These are phyloP conservation scores for Fragum whitleyi DNA, from an alignment of 2,888 invertebrate genomes.

Conservation along the genomic window DNA sequence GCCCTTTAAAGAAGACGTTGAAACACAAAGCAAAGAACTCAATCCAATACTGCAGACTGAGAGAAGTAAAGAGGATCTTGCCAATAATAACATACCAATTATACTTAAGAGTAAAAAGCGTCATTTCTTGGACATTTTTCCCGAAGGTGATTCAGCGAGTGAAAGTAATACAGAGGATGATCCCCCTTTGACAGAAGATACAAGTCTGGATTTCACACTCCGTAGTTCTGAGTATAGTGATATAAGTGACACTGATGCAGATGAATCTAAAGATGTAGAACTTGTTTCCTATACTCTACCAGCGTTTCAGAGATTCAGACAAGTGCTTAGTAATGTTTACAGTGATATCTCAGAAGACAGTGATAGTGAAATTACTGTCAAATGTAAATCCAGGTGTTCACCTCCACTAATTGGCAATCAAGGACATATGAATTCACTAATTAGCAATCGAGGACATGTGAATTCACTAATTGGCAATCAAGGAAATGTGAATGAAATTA, in stretches of 20 bases:
- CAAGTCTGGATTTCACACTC: neutral
- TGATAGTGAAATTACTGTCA: neutral
- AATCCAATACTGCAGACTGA: neutral
- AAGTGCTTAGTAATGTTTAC: neutral
- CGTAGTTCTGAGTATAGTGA: slow-evolving; percentile 20
- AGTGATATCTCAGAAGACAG: slow-evolving; percentile 30
- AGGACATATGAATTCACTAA: too few species aligned
- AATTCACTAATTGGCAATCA: too few species aligned
- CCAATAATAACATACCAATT: neutral
- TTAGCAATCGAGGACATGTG: too few species aligned
- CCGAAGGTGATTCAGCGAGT: neutral
- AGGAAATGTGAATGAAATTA: too few species aligned
- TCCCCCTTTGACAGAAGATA: neutral
- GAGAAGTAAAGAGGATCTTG: neutral
- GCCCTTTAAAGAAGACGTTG: neutral
- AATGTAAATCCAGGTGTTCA: neutral
- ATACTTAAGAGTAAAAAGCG: neutral
- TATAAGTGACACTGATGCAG: slow-evolving; percentile 16
- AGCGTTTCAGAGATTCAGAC: neutral
- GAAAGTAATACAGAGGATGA: neutral
- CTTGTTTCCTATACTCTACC: neutral
- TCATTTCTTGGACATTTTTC: slow-evolving; percentile 24
- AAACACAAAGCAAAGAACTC: neutral
- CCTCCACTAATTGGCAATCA: too few species aligned
- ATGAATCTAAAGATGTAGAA: neutral